A percentile compares a stretch with the other conserved stretches of the same genome.
Evolutionary conservation across 2,888 invertebrate genomes (phyloP).

Genomic region (Drosophila robusta): DNA sequence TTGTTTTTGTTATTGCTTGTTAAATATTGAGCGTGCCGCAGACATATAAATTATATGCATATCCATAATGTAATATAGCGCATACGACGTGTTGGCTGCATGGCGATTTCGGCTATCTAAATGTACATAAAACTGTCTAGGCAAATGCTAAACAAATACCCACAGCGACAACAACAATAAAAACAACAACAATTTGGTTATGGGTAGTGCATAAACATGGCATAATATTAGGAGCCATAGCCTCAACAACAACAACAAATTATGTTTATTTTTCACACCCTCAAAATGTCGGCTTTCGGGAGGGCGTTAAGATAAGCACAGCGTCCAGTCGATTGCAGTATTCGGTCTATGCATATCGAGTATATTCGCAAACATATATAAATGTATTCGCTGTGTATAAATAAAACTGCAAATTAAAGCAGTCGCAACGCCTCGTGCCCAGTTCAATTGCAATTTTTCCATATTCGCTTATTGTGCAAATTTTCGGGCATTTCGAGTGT

Average conservation of each 20-base stretch:
- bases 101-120: constrained; percentile 35
- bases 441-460: constrained; percentile 38
- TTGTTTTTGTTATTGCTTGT: constrained; percentile 44
- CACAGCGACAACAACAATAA: constrained; percentile 11
- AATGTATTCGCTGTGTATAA: constrained; percentile 24
- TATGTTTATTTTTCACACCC: constrained; percentile 65
- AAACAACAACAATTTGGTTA: constrained; percentile 32
- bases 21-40: constrained; percentile 38
- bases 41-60: constrained; percentile 70
- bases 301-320: constrained; percentile 41
- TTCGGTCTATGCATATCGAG: constrained; percentile 29
- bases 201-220: constrained; percentile 62
- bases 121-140: constrained; percentile 69
- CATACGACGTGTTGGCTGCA: constrained; percentile 43
- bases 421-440: constrained; percentile 12
- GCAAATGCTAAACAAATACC: constrained; percentile 70
- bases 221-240: constrained; percentile 57
- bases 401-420: constrained; percentile 54
- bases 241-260: constrained; percentile 41
- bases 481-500: constrained; percentile 4
- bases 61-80: constrained; percentile 34
- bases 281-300: constrained; percentile 21
- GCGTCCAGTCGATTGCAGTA: constrained; percentile 19
- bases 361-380: constrained; percentile 18
- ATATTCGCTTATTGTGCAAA: constrained; percentile 39